Evolutionary conservation across 2,888 invertebrate species (phyloP).

Genomic region (Epinotia bilunana): DNA sequence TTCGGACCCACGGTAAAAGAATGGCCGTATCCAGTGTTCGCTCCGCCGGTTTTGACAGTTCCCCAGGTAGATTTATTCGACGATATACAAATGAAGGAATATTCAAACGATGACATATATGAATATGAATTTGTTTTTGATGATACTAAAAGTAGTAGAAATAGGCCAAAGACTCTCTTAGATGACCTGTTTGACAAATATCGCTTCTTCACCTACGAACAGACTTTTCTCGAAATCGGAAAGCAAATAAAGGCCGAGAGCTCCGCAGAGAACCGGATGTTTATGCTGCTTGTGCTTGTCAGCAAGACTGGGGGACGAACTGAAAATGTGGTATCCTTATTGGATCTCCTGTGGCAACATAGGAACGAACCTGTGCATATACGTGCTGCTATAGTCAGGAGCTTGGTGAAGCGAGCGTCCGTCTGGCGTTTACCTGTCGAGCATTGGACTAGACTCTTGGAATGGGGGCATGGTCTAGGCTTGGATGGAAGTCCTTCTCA

Average conservation of each 20-base stretch:
- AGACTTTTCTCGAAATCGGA: constrained; percentile 62
- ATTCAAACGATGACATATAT: too few species aligned
- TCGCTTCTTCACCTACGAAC: constrained; percentile 63
- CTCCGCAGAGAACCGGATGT: constrained; percentile 61
- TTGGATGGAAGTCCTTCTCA: constrained; percentile 61
- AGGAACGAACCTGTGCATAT: constrained; percentile 65
- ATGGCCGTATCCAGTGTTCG: constrained; percentile 58
- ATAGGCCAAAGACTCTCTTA: constrained; percentile 51
- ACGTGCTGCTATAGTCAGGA: constrained; percentile 67
- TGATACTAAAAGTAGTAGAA: too few species aligned
- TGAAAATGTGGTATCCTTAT: constrained; percentile 57
- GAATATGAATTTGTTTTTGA: too few species aligned
- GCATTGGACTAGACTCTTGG: constrained; percentile 61
- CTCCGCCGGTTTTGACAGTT: constrained; percentile 27
- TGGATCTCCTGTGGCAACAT: constrained; percentile 58
- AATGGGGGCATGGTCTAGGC: constrained; percentile 64
- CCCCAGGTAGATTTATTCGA: constrained; percentile 45
- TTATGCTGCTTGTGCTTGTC: constrained; percentile 69
- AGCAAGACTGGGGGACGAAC: constrained; percentile 68
- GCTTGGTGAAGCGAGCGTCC: constrained; percentile 65
- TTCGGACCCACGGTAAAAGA: constrained; percentile 53
- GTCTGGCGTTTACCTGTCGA: constrained; percentile 64
- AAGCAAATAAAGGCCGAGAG: constrained; percentile 59
- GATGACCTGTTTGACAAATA: constrained; percentile 66
- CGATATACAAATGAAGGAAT: too few species aligned